Conservation (phyloP, 2,113 vertebrate species). For the Rhinopomastus cyanomelas region DNA sequence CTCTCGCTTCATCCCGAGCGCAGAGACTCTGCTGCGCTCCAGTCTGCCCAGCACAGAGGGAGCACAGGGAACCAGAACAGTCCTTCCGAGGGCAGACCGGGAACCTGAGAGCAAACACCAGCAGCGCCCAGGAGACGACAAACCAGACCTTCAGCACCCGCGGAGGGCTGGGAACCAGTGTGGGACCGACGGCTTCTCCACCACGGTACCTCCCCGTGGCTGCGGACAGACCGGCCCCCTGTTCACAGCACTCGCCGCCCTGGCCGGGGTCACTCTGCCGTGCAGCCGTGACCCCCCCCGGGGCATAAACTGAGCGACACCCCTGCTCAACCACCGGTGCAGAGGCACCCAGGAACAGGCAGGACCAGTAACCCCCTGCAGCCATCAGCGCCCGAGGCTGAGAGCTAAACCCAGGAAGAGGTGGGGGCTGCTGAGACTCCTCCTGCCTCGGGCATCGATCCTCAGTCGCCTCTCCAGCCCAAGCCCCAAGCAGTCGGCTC, state of each 20-base stretch:
- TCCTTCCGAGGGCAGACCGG: not conserved
- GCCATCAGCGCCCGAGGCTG: not conserved
- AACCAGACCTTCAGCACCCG: not conserved
- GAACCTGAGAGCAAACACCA: no score
- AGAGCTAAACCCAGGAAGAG: not conserved
- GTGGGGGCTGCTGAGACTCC: not conserved
- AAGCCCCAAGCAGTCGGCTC: no score
- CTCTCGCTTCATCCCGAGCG: not conserved
- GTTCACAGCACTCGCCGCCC: not conserved
- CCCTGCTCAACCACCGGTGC: not conserved
- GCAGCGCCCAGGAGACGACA: no score
- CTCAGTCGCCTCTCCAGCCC: not conserved
- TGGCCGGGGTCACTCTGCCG: not conserved
- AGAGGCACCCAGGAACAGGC: not conserved
- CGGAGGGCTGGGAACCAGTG: not conserved
- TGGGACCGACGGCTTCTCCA: not conserved
- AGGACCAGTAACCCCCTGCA: not conserved
- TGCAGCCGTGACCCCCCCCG: not conserved
- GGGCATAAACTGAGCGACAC: not conserved
- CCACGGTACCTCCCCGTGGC: accelerated
- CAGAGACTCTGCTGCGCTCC: not conserved
- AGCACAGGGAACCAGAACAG: not conserved
- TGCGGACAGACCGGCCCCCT: no score
- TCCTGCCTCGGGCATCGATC: not conserved
- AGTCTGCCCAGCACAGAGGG: not conserved